phyloP scores from a whole-genome alignment of 64 coral and sea anemone species.

The Porites lutea region DNA sequence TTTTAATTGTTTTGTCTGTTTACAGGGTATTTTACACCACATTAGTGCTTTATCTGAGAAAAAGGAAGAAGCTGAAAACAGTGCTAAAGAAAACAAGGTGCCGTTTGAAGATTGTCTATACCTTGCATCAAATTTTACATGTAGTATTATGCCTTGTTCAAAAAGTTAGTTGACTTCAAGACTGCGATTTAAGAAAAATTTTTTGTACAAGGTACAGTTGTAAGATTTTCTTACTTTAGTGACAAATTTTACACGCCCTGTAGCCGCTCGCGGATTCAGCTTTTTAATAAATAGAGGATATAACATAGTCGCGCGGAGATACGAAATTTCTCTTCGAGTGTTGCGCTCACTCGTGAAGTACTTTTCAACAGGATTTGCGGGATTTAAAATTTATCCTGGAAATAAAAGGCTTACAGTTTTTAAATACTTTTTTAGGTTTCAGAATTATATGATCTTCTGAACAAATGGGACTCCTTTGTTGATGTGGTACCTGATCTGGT shows the following conservation, averaged over 20 bases:
- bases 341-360: too few relatives aligned
- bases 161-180: background rate
- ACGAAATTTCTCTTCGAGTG: too few relatives aligned
- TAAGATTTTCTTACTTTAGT: too few relatives aligned
- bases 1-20: background rate
- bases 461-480: slow-evolving; percentile 94
- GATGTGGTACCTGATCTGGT: slow-evolving; percentile 99
- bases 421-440: slow-evolving; percentile 65
- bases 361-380: too few relatives aligned
- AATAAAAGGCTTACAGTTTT: background rate
- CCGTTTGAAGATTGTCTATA: background rate
- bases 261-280: too few relatives aligned
- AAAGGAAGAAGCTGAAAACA: slow-evolving; percentile 89
- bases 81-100: slow-evolving; percentile 92
- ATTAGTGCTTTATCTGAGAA: slow-evolving; percentile 83
- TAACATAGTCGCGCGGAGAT: too few relatives aligned
- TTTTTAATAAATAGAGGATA: too few relatives aligned
- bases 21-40: slow-evolving; percentile 94
- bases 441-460: slow-evolving; percentile 91
- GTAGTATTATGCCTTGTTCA: background rate
- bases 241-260: too few relatives aligned
- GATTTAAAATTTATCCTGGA: too few relatives aligned
- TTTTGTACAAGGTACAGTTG: too few relatives aligned
- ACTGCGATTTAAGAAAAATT: too few relatives aligned
- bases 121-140: too few relatives aligned